Evolutionary conservation across 2,797 vertebrate species (phyloP).

Genomic region (Novumbra hubbsi): DNA sequence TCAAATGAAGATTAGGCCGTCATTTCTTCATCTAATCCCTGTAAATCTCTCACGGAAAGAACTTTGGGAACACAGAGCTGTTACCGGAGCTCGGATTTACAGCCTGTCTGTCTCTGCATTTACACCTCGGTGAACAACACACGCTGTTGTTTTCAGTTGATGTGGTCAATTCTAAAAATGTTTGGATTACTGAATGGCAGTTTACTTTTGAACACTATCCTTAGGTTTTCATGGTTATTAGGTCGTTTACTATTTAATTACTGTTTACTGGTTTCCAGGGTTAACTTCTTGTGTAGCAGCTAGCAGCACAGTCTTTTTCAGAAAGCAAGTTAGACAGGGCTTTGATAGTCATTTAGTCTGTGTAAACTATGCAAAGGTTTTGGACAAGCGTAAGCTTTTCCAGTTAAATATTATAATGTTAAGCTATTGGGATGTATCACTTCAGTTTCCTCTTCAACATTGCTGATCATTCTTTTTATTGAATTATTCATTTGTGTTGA

Average conservation of each 20-base stretch:
- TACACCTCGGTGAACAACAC: slow-evolving; percentile 30
- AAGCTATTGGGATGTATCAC: slow-evolving; percentile 38
- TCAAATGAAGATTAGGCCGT: slow-evolving; percentile 63
- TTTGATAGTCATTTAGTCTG: not conserved
- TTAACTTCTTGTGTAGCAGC: slow-evolving; percentile 8
- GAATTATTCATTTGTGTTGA: slow-evolving; percentile 75
- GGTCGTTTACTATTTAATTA: not conserved
- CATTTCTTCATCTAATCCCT: slow-evolving; percentile 65
- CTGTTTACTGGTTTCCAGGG: not conserved
- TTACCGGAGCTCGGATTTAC: slow-evolving; percentile 32
- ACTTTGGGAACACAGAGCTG: slow-evolving; percentile 31
- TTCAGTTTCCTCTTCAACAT: slow-evolving; percentile 45
- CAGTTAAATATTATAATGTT: slow-evolving; percentile 41
- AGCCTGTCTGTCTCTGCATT: slow-evolving; percentile 37
- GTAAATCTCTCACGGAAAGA: slow-evolving; percentile 57
- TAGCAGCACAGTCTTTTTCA: not conserved
- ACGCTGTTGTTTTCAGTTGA: slow-evolving; percentile 29
- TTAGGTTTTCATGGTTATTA: slow-evolving; percentile 17
- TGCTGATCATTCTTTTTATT: slow-evolving; percentile 68
- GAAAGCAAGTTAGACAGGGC: slow-evolving; percentile 3
- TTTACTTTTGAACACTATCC: slow-evolving; percentile 24
- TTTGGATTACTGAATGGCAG: slow-evolving; percentile 26
- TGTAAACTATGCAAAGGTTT: not conserved
- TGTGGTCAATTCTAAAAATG: slow-evolving; percentile 17
- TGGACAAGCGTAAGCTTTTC: slow-evolving; percentile 19